Percentiles rank a stretch among this genome's conserved stretches.
These are phyloP conservation scores for Ictalurus punctatus DNA, from an alignment of 2,113 vertebrate species.

Conservation along the genomic window DNA sequence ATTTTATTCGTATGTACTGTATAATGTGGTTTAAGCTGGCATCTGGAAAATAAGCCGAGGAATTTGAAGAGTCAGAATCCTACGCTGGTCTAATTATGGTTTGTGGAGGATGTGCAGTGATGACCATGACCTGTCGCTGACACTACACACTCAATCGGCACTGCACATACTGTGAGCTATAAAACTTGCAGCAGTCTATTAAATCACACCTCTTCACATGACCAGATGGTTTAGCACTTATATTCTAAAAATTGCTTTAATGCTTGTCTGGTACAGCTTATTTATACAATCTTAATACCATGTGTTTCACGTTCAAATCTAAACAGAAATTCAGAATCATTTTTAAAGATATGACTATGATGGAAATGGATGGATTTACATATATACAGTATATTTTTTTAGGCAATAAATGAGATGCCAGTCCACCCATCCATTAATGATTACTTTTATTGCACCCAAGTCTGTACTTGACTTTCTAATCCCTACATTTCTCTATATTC, in stretches of 20 bases:
- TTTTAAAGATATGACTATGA: background rate
- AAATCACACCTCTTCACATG: constrained; percentile 18
- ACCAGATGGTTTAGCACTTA: background rate
- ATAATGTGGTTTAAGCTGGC: constrained; percentile 36
- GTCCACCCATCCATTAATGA: too few species aligned
- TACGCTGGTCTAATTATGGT: constrained; percentile 4
- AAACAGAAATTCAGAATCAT: background rate
- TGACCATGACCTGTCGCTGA: constrained; percentile 22
- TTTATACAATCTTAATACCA: background rate
- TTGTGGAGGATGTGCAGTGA: background rate
- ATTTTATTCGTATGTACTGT: constrained; percentile 60
- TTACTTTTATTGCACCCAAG: background rate
- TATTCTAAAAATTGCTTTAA: background rate
- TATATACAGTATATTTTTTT: background rate
- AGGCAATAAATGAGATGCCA: background rate
- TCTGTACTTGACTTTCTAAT: background rate
- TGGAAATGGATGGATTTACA: background rate
- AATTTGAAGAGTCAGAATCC: constrained; percentile 50
- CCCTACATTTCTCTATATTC: background rate
- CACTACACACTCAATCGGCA: constrained; percentile 14
- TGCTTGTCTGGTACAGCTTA: background rate
- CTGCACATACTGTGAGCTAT: constrained; percentile 4
- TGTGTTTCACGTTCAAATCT: background rate
- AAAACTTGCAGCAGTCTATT: constrained; percentile 2
- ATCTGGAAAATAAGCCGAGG: constrained; percentile 2